phyloP scores from a whole-genome alignment of 2,113 vertebrate genomes.

The Arenaria interpres region DNA sequence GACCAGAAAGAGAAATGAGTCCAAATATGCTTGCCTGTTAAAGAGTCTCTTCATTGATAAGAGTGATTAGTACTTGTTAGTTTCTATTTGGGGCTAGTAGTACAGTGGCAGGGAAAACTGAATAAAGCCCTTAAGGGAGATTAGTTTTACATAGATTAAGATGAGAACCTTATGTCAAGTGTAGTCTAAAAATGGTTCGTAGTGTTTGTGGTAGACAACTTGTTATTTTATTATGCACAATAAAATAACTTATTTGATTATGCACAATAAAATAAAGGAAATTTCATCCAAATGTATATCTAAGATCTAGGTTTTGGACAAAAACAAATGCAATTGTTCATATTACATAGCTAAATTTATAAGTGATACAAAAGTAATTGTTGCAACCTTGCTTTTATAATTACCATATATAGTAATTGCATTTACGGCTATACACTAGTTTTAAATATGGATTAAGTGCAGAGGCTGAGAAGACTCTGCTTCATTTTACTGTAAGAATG shows the following conservation, averaged over 20 bases:
- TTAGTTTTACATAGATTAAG: background rate
- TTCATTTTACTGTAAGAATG: background rate
- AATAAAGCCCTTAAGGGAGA: background rate
- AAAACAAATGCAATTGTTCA: background rate
- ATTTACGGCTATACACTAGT: background rate
- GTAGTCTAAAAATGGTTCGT: background rate
- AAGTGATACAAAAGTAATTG: background rate
- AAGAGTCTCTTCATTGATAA: background rate
- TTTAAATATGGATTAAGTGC: background rate
- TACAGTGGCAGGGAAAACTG: background rate
- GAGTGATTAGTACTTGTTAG: background rate
- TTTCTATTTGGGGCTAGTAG: background rate
- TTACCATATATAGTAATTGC: background rate
- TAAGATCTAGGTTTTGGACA: background rate
- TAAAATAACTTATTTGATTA: no score
- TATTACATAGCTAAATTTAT: background rate
- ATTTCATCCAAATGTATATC: background rate
- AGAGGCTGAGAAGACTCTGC: background rate
- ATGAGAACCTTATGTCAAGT: background rate
- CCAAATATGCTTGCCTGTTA: background rate
- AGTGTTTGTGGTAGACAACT: background rate
- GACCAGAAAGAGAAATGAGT: background rate
- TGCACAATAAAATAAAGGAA: background rate
- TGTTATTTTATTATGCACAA: background rate
- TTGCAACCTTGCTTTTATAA: background rate